Conservation (phyloP, 2,797 vertebrate genomes). For the Cryptoprocta ferox region DNA sequence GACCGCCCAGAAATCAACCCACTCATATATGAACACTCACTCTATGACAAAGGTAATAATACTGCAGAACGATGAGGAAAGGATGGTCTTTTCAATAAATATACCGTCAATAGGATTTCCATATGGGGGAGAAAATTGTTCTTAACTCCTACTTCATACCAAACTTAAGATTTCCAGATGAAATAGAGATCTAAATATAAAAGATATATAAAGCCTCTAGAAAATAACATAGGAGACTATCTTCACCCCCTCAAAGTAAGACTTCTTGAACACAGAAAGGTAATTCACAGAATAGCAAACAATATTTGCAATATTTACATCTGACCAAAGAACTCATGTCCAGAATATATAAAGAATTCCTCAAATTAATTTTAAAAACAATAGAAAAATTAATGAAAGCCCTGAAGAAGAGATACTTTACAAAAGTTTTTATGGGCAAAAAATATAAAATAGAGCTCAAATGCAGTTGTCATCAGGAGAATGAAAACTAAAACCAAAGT, state of each 20-base stretch:
- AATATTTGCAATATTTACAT: background rate
- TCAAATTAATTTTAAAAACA: background rate
- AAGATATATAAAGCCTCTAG: background rate
- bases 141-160: background rate
- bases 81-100: background rate
- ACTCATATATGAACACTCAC: background rate
- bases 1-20: background rate
- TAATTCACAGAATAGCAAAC: background rate
- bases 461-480: background rate
- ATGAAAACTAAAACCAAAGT: background rate
- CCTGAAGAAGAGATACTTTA: background rate
- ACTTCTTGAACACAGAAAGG: conserved; percentile 25
- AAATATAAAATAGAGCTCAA: background rate
- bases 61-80: background rate
- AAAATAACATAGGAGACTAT: background rate
- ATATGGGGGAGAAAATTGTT: background rate
- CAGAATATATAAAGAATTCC: background rate
- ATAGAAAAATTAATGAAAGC: background rate
- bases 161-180: background rate
- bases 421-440: background rate
- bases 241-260: background rate
- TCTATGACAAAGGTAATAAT: background rate
- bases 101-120: background rate
- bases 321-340: background rate
- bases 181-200: background rate